phyloP scores from a whole-genome alignment of 2,113 vertebrate genomes.

The Brienomyrus brachyistius region DNA sequence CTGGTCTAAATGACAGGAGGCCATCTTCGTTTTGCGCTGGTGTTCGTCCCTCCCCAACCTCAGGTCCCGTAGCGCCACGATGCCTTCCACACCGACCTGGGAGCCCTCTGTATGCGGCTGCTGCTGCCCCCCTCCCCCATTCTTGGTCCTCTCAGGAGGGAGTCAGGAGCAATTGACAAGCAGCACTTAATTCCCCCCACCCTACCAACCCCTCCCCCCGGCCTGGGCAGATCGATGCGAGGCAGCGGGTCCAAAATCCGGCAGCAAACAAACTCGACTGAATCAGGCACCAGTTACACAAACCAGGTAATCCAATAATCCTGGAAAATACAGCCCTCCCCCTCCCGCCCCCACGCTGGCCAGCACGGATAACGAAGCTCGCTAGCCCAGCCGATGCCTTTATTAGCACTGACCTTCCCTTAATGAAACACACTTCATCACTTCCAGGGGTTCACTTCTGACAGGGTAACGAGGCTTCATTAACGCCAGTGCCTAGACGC shows the following conservation, averaged over 20 bases:
- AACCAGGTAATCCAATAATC: slow-evolving; percentile 65
- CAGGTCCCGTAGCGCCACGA: neutral
- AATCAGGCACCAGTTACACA: slow-evolving; percentile 61
- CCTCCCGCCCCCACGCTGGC: neutral
- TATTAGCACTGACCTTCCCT: slow-evolving; percentile 31
- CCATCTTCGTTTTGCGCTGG: neutral
- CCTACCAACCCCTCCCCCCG: slow-evolving; percentile 42
- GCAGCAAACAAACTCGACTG: slow-evolving; percentile 68
- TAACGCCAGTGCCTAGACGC: neutral
- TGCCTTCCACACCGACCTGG: neutral
- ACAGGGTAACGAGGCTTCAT: slow-evolving; percentile 11
- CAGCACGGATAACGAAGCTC: slow-evolving; percentile 14
- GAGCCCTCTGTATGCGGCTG: neutral
- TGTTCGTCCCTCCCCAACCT: neutral
- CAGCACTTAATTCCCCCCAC: slow-evolving; percentile 52
- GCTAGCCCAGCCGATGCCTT: slow-evolving; percentile 9
- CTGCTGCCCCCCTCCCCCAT: too few species aligned
- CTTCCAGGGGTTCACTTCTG: slow-evolving; percentile 10
- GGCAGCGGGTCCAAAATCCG: slow-evolving; percentile 60
- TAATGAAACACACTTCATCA: slow-evolving; percentile 31
- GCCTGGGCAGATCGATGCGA: slow-evolving; percentile 62
- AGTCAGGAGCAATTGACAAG: slow-evolving; percentile 45
- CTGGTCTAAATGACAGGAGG: neutral
- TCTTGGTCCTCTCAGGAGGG: slow-evolving; percentile 21
- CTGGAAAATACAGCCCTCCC: slow-evolving; percentile 45